Evolutionary conservation across 2,113 vertebrate genomes (phyloP).

Genomic region (Hippopotamus amphibius): DNA sequence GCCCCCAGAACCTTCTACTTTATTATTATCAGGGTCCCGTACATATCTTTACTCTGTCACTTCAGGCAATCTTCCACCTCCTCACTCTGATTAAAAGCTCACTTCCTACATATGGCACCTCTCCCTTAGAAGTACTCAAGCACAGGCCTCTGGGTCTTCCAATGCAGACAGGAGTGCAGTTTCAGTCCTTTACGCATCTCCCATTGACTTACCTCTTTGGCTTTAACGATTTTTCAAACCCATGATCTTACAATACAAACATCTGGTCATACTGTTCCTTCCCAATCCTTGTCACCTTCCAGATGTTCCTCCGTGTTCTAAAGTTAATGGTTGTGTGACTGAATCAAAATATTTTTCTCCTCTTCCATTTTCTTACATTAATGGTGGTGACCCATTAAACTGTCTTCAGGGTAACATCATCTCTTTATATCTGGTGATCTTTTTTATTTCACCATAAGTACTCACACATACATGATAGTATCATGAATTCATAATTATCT

Average conservation of each 20-base stretch:
- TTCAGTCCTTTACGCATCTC: neutral
- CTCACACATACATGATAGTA: neutral
- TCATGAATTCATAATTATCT: neutral
- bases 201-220: neutral
- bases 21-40: neutral
- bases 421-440: neutral
- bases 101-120: neutral
- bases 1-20: neutral
- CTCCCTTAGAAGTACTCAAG: neutral
- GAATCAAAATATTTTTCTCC: slow-evolving; percentile 20
- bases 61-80: neutral
- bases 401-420: neutral
- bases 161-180: neutral
- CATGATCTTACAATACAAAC: neutral
- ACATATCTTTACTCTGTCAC: neutral
- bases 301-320: neutral
- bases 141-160: neutral
- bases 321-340: neutral
- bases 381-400: too few relatives aligned
- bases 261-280: neutral
- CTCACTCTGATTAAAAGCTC: neutral
- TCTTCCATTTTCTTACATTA: neutral
- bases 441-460: neutral
- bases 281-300: neutral
- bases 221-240: neutral